These are phyloP conservation scores for Sinopyrophorus schimmeli DNA, from an alignment of 2,888 invertebrate genomes.

Conservation along the genomic window DNA sequence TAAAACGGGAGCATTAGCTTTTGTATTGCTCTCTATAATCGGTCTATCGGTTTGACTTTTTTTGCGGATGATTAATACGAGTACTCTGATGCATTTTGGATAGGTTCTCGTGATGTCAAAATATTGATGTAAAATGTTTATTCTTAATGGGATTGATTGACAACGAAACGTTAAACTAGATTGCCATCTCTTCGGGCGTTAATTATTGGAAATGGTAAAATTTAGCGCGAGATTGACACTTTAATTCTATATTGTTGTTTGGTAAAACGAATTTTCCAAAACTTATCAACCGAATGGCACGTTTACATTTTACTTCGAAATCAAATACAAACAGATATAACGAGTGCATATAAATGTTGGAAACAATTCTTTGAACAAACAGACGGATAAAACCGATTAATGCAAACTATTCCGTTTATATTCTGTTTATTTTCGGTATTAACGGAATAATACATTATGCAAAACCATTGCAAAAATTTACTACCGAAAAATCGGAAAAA, in stretches of 20 bases:
- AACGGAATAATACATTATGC: constrained; percentile 13
- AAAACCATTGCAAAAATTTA: neutral
- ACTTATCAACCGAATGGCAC: constrained; percentile 8
- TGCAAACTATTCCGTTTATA: constrained; percentile 17
- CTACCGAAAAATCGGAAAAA: neutral
- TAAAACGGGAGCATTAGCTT: too few species aligned
- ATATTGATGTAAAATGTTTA: too few species aligned
- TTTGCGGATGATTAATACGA: too few species aligned
- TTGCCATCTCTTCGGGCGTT: too few species aligned
- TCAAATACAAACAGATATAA: constrained; percentile 9
- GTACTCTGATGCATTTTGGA: too few species aligned
- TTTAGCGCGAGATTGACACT: constrained; percentile 13
- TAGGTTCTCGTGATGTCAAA: too few species aligned
- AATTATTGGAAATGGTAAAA: too few species aligned
- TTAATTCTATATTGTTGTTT: neutral
- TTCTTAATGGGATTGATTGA: too few species aligned
- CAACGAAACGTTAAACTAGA: neutral
- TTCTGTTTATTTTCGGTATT: constrained; percentile 16
- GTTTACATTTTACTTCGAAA: constrained; percentile 12
- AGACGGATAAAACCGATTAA: constrained; percentile 18
- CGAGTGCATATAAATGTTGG: constrained; percentile 10
- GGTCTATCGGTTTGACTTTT: too few species aligned
- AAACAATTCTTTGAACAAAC: constrained; percentile 13
- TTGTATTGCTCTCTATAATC: too few species aligned
- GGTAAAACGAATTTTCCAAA: neutral